phyloP scores from a whole-genome alignment of 2,888 invertebrate species.

The Eudiplozoon nipponicum region DNA sequence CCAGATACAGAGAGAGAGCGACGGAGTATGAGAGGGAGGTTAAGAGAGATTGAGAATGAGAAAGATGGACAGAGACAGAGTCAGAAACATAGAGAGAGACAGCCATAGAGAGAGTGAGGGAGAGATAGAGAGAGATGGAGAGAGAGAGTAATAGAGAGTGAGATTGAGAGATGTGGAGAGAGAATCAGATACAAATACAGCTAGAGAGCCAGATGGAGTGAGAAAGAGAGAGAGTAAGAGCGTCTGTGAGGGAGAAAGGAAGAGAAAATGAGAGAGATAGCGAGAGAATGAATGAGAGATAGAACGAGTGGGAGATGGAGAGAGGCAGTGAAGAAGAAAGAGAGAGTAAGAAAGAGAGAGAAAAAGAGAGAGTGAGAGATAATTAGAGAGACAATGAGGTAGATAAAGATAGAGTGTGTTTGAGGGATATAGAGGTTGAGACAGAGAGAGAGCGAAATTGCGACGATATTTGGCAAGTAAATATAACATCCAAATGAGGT shows the following conservation, averaged over 20 bases:
- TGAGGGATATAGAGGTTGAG: conserved; percentile 2
- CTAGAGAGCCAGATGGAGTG: not conserved
- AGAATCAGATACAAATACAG: too few species aligned
- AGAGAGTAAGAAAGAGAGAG: conserved; percentile 6
- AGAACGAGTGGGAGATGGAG: not conserved
- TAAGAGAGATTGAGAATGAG: conserved; percentile 3
- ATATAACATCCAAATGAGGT: too few species aligned
- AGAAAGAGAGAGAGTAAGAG: conserved; percentile 5
- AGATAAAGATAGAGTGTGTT: conserved; percentile 2
- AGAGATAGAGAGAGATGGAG: conserved; percentile 1
- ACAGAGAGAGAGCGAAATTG: conserved; percentile 5
- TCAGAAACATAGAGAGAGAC: conserved; percentile 3
- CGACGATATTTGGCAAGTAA: too few species aligned
- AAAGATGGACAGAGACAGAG: conserved; percentile 1
- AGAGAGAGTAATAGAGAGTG: conserved; percentile 5
- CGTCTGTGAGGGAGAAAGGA: not conserved
- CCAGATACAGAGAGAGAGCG: conserved; percentile 3
- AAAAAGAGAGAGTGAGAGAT: conserved; percentile 6
- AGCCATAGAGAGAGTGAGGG: not conserved
- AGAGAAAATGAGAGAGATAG: not conserved
- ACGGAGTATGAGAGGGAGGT: conserved; percentile 2
- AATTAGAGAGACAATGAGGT: conserved; percentile 1
- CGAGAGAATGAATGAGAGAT: not conserved
- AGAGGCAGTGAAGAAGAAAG: conserved; percentile 1
- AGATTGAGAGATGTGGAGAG: not conserved